These are phyloP conservation scores for Drosophila aldrichi DNA, from an alignment of 2,888 invertebrate genomes.

Conservation along the genomic window DNA sequence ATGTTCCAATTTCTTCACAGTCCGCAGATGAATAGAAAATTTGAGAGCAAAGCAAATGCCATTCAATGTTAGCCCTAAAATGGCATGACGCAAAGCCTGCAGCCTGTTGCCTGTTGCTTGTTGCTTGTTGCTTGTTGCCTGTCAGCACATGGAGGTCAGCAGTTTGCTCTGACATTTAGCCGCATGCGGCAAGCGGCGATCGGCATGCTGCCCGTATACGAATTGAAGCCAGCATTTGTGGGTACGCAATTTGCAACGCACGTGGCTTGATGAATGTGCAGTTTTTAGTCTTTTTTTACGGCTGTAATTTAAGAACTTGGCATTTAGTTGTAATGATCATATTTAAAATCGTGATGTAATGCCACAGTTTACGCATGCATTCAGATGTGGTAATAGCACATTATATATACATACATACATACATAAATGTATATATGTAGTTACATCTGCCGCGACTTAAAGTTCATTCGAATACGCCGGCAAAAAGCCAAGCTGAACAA, in stretches of 20 bases:
- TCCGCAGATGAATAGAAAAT: conserved; percentile 16
- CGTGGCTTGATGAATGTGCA: conserved; percentile 69
- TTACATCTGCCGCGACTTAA: conserved; percentile 19
- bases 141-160: conserved; percentile 73
- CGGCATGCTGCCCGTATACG: conserved; percentile 45
- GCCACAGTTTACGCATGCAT: conserved; percentile 61
- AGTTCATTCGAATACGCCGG: conserved; percentile 34
- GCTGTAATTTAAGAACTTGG: conserved; percentile 65
- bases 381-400: conserved; percentile 21
- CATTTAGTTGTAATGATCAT: conserved; percentile 71
- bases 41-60: conserved; percentile 56
- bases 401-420: background rate
- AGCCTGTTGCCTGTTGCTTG: conserved; percentile 21
- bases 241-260: conserved; percentile 75
- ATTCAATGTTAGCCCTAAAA: conserved; percentile 69
- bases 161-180: conserved; percentile 67
- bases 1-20: conserved; percentile 34
- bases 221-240: conserved; percentile 18
- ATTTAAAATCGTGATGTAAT: conserved; percentile 66
- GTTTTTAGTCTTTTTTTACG: conserved; percentile 15
- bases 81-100: conserved; percentile 52
- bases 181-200: conserved; percentile 21
- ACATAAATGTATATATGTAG: background rate
- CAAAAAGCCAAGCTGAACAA: conserved; percentile 25
- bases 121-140: conserved; percentile 55